Percentiles rank a stretch among this genome's conserved stretches.
Evolutionary conservation across 2,797 vertebrate species (phyloP).

Genomic region (Cyprinodon diabolis): DNA sequence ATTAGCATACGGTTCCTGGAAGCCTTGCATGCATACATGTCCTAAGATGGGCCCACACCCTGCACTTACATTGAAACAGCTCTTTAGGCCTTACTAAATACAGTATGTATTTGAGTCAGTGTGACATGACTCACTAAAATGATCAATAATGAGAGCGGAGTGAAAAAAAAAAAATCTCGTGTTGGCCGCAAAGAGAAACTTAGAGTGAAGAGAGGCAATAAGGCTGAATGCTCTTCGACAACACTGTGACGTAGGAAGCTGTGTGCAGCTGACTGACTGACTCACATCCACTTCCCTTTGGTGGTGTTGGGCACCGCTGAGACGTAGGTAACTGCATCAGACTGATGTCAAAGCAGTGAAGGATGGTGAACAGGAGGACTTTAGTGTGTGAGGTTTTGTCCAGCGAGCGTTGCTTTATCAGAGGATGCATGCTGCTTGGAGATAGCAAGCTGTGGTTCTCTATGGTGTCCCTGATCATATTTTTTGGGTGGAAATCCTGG

Average conservation of each 20-base stretch:
- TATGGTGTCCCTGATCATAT: constrained; percentile 56
- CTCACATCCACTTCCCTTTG: constrained; percentile 68
- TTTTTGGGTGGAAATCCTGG: constrained; percentile 66
- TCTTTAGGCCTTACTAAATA: constrained; percentile 17
- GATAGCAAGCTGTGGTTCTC: constrained; percentile 26
- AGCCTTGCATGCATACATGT: constrained; percentile 38
- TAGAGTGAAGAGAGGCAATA: constrained; percentile 48
- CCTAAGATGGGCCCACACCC: constrained; percentile 22
- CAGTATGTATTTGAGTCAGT: constrained; percentile 60
- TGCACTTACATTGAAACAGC: constrained; percentile 23
- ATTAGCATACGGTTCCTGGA: constrained; percentile 74
- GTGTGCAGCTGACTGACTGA: constrained; percentile 71
- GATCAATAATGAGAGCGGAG: constrained; percentile 70
- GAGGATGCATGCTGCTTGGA: constrained; percentile 23
- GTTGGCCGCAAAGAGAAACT: constrained; percentile 31
- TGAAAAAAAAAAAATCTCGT: constrained; percentile 19
- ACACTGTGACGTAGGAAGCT: constrained; percentile 64
- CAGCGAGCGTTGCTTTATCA: neutral
- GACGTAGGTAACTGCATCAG: constrained; percentile 48
- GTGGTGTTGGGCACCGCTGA: constrained; percentile 53
- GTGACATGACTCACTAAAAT: constrained; percentile 66
- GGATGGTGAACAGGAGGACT: constrained; percentile 35
- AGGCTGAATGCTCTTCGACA: constrained; percentile 59
- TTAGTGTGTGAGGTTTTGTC: neutral
- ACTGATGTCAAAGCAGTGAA: constrained; percentile 59